These are phyloP conservation scores for Hyphantria cunea DNA, from an alignment of 1,140 invertebrate genomes.

Conservation along the genomic window DNA sequence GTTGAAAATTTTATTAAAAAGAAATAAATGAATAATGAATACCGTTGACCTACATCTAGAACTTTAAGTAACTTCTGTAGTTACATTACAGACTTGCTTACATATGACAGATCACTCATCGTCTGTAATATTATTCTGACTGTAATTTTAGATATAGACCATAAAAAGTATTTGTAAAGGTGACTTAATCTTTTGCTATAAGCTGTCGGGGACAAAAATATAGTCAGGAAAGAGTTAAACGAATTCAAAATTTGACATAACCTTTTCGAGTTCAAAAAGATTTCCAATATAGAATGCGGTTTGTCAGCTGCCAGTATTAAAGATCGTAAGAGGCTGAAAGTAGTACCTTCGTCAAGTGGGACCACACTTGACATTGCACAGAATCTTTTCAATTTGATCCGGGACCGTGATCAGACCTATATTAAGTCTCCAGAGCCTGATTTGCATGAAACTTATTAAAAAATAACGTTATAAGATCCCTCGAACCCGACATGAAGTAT, in stretches of 20 bases:
- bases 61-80: too few relatives aligned
- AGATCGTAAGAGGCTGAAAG: constrained; percentile 60
- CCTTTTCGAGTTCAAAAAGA: constrained; percentile 12
- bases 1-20: constrained; percentile 20
- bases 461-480: constrained; percentile 49
- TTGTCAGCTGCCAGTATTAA: constrained; percentile 58
- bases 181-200: too few relatives aligned
- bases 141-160: too few relatives aligned
- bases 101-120: too few relatives aligned
- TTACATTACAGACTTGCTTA: too few relatives aligned
- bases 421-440: constrained; percentile 67
- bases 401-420: constrained; percentile 62
- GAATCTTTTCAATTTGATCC: constrained; percentile 74
- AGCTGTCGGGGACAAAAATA: too few relatives aligned
- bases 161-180: too few relatives aligned
- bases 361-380: constrained; percentile 62
- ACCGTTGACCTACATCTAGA: neutral
- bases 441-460: constrained; percentile 78
- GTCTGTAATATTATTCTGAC: too few relatives aligned
- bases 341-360: constrained; percentile 71
- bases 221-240: too few relatives aligned
- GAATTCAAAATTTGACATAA: too few relatives aligned
- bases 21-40: constrained; percentile 7
- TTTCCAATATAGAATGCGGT: constrained; percentile 54
- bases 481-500: constrained; percentile 44